Conservation (phyloP, 2,797 vertebrate genomes). For the Hafferia zeledoni region DNA sequence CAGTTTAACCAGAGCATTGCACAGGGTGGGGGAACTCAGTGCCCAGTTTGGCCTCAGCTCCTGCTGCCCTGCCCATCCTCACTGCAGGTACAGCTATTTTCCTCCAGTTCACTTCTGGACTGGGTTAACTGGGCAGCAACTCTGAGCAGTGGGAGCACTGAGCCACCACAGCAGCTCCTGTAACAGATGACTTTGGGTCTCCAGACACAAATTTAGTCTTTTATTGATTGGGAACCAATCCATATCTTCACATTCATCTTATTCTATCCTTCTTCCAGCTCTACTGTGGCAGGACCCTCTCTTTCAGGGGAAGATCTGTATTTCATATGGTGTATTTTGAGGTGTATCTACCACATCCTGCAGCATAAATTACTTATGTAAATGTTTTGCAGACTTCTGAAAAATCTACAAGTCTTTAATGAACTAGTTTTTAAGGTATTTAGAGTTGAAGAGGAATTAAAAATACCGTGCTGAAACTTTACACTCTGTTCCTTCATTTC, state of each 20-base stretch:
- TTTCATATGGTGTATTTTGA: neutral
- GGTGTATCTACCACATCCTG: neutral
- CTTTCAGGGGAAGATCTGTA: neutral
- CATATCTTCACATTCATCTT: neutral
- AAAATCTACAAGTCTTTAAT: neutral
- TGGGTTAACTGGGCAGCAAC: neutral
- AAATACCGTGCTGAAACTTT: neutral
- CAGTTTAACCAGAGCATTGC: neutral
- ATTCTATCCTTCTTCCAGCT: neutral
- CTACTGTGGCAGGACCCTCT: neutral
- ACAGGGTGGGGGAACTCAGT: neutral
- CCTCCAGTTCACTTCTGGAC: neutral
- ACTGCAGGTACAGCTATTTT: neutral
- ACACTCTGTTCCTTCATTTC: neutral
- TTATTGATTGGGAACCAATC: neutral
- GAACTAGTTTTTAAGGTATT: neutral
- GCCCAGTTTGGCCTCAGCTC: neutral
- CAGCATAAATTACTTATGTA: neutral
- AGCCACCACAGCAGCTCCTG: neutral
- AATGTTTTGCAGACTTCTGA: neutral
- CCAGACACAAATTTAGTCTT: neutral
- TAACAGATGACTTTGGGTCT: neutral
- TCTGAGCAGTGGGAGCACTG: neutral
- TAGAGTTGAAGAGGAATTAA: neutral
- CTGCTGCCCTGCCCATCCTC: neutral